Evolutionary conservation across 2,888 invertebrate genomes (phyloP), one percentile per base, ranked within the genome.

Genomic region (Petrophora chlorosata): DNA sequence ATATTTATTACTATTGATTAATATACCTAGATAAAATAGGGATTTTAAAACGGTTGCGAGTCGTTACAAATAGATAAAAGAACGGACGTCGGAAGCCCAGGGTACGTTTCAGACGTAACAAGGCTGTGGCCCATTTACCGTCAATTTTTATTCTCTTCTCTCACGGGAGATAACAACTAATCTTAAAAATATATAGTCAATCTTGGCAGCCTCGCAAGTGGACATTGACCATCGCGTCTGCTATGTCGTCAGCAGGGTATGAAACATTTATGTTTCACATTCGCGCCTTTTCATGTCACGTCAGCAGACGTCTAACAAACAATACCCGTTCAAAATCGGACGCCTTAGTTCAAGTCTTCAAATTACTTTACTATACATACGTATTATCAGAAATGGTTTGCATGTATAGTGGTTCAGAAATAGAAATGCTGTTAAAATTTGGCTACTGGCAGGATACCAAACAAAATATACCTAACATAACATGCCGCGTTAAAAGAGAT

Each of bases 201-300:
- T 32, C 61, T 79, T 80, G 79, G 79, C 79, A 79, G 55, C 57
- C 54, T 59, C 43, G 35, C 42, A 29, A 42, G 58, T 78, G 75
- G 67, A 78, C 76, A 59, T 79, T 73, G 78, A 68, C 69, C 73
- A 70, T 70, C 74, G 74, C 79, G 74, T 78, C 76, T 71, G 73
- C 68, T 40, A 50, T 78, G 80, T 81, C 82, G 80, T 74, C 62
- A 68, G 60, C 49, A 23, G 45, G 5, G 30, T 39, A 13, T 17
- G 29, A 48, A 54, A 61, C 58, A 62, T 39, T 38, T 56, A 61
- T 49, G 50, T 39, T 41, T 50, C 56, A 61, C 38, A 58, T 41
- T 50, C 56, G 60, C 38, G 57, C 53, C 54, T 42, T 56, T 44
- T 57, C 36, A 10, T 30, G 29, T 50, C 50, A 59, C 63, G 59